These are phyloP conservation scores for Philantomba maxwellii DNA, from an alignment of 2,113 vertebrate genomes.

Conservation along the genomic window DNA sequence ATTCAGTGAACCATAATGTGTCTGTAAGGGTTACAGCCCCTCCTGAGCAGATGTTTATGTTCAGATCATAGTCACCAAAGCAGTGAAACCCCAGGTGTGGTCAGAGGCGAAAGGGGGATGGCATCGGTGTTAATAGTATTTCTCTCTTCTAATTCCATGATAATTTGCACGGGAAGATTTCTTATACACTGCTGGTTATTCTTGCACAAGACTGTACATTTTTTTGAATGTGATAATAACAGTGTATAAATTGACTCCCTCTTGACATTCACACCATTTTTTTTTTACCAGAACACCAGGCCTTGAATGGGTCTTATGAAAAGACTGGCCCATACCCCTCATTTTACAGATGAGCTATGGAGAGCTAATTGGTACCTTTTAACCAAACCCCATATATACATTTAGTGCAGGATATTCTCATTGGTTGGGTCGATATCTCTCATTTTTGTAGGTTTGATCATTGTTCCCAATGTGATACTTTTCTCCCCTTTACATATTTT, in stretches of 20 bases:
- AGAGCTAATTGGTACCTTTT: neutral
- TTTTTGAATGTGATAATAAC: neutral
- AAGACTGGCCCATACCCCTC: neutral
- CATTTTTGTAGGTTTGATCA: neutral
- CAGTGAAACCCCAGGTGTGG: neutral
- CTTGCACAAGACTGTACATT: neutral
- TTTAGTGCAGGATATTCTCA: neutral
- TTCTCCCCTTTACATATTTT: neutral
- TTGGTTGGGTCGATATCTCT: neutral
- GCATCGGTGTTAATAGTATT: neutral
- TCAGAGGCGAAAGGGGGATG: neutral
- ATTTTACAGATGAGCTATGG: neutral
- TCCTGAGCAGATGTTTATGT: neutral
- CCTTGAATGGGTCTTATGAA: neutral
- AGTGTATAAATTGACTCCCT: neutral
- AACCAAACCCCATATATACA: neutral
- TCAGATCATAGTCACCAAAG: neutral
- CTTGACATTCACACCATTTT: neutral
- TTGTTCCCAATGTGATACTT: neutral
- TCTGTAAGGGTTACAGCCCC: neutral
- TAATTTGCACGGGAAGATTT: constrained; percentile 5
- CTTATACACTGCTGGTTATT: neutral
- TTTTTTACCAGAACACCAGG: neutral
- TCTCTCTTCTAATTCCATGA: neutral
- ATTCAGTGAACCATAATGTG: neutral